Conservation (phyloP, 64 coral and sea anemone genomes). For the Montipora capricornis region DNA sequence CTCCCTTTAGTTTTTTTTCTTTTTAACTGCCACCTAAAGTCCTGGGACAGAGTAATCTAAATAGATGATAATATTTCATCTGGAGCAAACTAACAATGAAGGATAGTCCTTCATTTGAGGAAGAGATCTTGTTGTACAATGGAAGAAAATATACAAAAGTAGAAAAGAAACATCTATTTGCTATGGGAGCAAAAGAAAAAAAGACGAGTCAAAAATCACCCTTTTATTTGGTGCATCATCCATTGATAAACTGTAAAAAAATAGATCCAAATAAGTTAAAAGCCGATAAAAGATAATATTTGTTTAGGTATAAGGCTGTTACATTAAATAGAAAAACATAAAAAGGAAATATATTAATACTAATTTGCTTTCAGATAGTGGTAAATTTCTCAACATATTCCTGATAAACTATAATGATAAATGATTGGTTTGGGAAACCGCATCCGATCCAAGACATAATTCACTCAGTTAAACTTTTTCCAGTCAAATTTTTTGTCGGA, state of each 20-base stretch:
- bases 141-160: not conserved
- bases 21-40: too few species aligned
- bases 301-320: not conserved
- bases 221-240: conserved; percentile 42
- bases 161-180: not conserved
- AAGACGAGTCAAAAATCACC: not conserved
- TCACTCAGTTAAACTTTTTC: too few species aligned
- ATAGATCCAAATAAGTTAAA: not conserved
- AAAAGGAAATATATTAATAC: conserved; percentile 22
- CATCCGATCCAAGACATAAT: too few species aligned
- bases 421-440: not conserved
- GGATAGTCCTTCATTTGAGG: too few species aligned
- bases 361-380: not conserved
- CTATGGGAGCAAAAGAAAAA: not conserved
- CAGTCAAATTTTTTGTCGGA: too few species aligned
- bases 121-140: too few species aligned
- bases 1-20: too few species aligned
- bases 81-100: too few species aligned
- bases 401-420: not conserved
- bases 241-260: not conserved
- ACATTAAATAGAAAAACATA: conserved; percentile 1
- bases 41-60: too few species aligned
- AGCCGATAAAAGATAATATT: not conserved
- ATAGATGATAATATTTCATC: too few species aligned
- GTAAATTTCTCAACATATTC: not conserved